These are phyloP conservation scores for Myrmecobius fasciatus DNA, from an alignment of 2,113 vertebrate genomes.

Conservation along the genomic window DNA sequence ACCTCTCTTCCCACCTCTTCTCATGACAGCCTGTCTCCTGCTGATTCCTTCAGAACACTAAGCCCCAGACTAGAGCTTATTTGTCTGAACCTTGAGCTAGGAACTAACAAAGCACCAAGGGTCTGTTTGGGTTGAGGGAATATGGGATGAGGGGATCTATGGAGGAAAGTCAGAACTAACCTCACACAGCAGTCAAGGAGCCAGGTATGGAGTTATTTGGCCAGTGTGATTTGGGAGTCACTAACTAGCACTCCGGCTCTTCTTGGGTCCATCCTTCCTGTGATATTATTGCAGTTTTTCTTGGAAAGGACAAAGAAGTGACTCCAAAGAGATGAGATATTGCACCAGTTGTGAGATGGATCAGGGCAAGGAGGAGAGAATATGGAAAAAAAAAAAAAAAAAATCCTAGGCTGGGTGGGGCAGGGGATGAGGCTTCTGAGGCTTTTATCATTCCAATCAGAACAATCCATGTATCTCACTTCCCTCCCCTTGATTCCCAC, in stretches of 20 bases:
- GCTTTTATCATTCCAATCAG: background rate
- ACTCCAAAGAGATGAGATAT: background rate
- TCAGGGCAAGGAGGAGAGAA: background rate
- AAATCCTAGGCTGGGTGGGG: background rate
- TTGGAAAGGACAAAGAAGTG: background rate
- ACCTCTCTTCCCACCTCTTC: background rate
- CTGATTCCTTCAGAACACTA: background rate
- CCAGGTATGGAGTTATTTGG: background rate
- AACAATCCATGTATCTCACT: background rate
- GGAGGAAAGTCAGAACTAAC: background rate
- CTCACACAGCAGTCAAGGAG: background rate
- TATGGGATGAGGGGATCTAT: background rate
- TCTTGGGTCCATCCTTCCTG: background rate
- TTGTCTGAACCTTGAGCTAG: background rate
- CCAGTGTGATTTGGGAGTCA: background rate
- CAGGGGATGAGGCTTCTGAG: background rate
- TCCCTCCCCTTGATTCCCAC: background rate
- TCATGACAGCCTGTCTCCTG: background rate
- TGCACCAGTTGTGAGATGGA: background rate
- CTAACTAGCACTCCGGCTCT: background rate
- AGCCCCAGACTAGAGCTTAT: background rate
- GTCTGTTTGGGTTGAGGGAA: background rate
- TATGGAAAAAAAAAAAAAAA: no score
- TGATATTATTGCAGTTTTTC: background rate
- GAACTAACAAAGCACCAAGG: background rate